Base-by-base conservation (phyloP, 2,888 invertebrate genomes). In the Dynastes grantii region DNA sequence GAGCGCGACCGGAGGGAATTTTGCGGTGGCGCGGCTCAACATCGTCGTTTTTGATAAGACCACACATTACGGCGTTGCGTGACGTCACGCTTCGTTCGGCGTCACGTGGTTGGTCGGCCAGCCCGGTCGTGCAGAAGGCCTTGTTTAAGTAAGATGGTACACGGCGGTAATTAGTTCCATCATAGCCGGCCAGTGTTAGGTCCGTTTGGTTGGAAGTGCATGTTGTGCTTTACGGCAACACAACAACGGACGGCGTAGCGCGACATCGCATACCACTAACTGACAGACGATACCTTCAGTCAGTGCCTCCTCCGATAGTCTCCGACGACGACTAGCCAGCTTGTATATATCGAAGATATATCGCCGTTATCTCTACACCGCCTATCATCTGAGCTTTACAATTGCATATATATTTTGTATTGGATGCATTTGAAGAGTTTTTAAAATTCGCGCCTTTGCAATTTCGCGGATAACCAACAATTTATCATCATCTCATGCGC, bases 61-160 rank as follows among this genome's bases (percentile, higher is more conserved):
- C 73, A 73, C 73, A 73, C 73, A 73, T 73, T 73, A 73, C 73
- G 73, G 58, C 40, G 40, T 73, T 61, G 40, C 58, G 58, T 65
- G 63, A 76, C 63, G 76, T 76, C 76, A 76, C 53, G 32, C 16
- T 13, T n/a, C n/a, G 63, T 49, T 76, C 63, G 51, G 64, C 58
- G 63, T 76, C 65, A 76, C 65, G 76, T 76, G 76, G 76, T 63
- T 76, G 76, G 64, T 51, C 16, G 76, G 64, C 63, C 65, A 29
- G 27, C 75, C 45, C 22, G 29, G 11, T 49, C 79, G 73, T 79
- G 77, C 80, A 80, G 82, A 80, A 80, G 79, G 80, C 81, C 79
- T 77, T 78, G 81, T 78, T 80, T 80, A 80, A 80, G 80, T 78
- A 78, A 80, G 82, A 82, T 81, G 81, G 81, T 81, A 79, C 80